Evolutionary conservation across 1,140 invertebrate genomes (phyloP), one percentile per base, ranked within the genome.

Genomic region (Manduca sexta): DNA sequence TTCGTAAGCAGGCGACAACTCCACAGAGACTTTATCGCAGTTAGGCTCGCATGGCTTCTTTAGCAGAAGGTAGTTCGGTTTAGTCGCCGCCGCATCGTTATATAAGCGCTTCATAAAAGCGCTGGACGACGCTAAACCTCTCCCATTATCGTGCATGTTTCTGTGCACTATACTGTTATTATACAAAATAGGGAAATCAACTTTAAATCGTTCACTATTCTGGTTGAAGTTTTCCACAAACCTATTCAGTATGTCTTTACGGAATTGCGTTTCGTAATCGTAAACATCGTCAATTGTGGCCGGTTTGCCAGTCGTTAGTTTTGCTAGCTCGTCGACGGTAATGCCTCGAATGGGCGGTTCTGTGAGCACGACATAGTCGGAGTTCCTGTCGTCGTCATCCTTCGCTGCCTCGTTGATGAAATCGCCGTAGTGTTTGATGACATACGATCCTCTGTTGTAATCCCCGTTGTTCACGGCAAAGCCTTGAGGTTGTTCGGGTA

Each of bases 181-280:
- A 45, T 70, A 84, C 39, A 84, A 34, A 13, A 84, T 48, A n/a
- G 81, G 78, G 12, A 73, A 80, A 45, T 74, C 65, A 0, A 65
- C 70, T 50, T 69, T 76, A 44, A 74, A 81, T 26, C 69, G 50
- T 15, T 74, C 69, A 10, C 62, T 71, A 48, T 84, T 74, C 45
- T 76, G 63, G 45, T 81, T 82, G 50, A 80, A 80, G 48, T 77
- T 79, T 12, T 78, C 74, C 2, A 84, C 76, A 45, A 82, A 84
- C 44, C 70, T 67, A 43, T 70, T 68, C 8, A 84, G 38, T 3
- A 78, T 60, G 12, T 82, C 75, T 42, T 80, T 81, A 1, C 73
- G 69, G 66, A 77, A 80, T 14, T 71, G 64, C 0, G 60, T 43
- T 16, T 77, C 74, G 53, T 78, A 84, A 31, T 81, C 76, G 44